Evolutionary conservation across 2,113 vertebrate species (phyloP), one percentile per base, ranked within the genome.

Genomic region (Otis tarda): DNA sequence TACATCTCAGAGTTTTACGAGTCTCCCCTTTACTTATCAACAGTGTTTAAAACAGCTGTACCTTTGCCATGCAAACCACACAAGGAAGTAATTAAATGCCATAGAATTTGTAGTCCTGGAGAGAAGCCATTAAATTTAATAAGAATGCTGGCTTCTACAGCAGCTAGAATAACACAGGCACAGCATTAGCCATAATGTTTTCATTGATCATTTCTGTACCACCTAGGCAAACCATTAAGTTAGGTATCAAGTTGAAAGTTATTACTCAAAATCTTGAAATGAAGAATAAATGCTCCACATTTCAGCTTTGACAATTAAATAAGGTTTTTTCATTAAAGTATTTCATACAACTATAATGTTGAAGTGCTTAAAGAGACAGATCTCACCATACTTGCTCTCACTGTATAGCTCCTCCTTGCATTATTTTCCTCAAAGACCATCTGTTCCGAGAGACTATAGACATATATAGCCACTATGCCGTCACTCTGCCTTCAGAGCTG

Each of bases 121-220:
- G 68, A 76, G 64, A 87, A 82, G 64, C 69, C 69, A 94, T 84
- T 93, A 78, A 67, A 89, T 89, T 73, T 87, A 69, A 87, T 91
- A 95, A 77, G 16, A 76, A 76, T 35, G 15, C 15, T 69, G 59
- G 17, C 49, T 89, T 49, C 53, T 68, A 0, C 43, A 89, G 67
- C 71, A 83, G 53, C 71, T 69, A 78, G 15, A 81, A 45, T 52
- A 87, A 91, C 37, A 84, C 55, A 74, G 12, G 30, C 47, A 83
- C 70, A 84, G 52, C 55, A n/a, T 53, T 41, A 77, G 59, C 50
- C 57, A 1, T 60, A 52, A 14, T 33, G 41, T 21, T 87, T 25
- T 69, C 68, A 83, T 45, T 61, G 82, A 93, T 49, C 64, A 74
- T 78, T 93, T 69, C 84, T 74, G 33, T 28, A 43, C 27, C 35